These are phyloP conservation scores for Forbesichthys papilliferus DNA, from an alignment of 2,113 vertebrate species.

Conservation along the genomic window DNA sequence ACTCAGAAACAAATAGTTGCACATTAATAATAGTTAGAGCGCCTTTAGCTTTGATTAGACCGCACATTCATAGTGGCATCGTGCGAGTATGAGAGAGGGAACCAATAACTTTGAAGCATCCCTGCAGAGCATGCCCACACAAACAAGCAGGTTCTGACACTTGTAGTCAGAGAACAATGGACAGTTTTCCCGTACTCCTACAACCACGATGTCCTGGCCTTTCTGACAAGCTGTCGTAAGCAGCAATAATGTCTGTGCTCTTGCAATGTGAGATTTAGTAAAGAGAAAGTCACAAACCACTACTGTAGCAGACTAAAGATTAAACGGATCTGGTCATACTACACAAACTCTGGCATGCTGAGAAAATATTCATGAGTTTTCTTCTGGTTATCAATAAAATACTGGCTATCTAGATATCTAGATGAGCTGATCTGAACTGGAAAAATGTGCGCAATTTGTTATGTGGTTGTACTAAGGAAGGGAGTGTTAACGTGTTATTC, in stretches of 20 bases:
- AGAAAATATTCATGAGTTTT: too few species aligned
- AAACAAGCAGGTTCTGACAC: conserved; percentile 68
- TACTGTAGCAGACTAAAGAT: conserved; percentile 43
- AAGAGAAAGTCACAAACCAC: conserved; percentile 29
- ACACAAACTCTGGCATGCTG: conserved; percentile 32
- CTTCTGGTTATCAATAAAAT: too few species aligned
- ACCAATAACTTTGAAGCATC: conserved; percentile 23
- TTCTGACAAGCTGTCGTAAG: conserved; percentile 69
- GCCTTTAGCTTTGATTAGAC: too few species aligned
- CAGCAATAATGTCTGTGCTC: conserved; percentile 55
- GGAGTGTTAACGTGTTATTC: too few species aligned
- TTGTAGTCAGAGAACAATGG: conserved; percentile 68
- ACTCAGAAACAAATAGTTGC: too few species aligned
- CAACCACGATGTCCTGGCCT: conserved; percentile 61
- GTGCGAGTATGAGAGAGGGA: neutral
- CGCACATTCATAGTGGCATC: too few species aligned
- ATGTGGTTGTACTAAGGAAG: neutral
- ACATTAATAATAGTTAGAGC: too few species aligned
- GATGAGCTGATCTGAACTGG: too few species aligned
- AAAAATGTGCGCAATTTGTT: neutral
- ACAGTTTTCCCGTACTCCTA: conserved; percentile 68
- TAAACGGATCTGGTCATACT: conserved; percentile 30
- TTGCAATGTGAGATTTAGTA: conserved; percentile 50
- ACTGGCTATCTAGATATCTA: too few species aligned
- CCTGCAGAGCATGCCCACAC: conserved; percentile 57